Evolutionary conservation across 1,140 invertebrate genomes (phyloP).

Genomic region (Ips nitidus): DNA sequence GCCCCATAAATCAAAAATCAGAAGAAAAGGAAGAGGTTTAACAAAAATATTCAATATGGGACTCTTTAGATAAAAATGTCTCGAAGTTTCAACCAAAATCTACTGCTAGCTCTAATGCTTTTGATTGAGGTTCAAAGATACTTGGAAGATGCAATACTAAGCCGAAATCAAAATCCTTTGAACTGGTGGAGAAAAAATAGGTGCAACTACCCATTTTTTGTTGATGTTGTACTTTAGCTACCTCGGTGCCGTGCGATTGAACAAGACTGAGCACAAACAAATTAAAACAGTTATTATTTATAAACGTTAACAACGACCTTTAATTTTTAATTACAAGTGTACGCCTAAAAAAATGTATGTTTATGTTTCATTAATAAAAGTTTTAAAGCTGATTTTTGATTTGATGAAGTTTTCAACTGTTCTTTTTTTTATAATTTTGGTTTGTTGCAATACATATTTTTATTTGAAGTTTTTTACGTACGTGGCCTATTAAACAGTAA

Average conservation of each 20-base stretch:
- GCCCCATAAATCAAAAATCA: not conserved
- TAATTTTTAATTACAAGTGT: too few relatives aligned
- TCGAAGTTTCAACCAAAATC: slow-evolving; percentile 2
- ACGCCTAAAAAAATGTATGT: too few relatives aligned
- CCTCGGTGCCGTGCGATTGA: slow-evolving; percentile 29
- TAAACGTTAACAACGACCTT: not conserved
- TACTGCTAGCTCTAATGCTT: slow-evolving; percentile 1
- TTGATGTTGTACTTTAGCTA: slow-evolving; percentile 27
- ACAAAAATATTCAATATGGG: slow-evolving; percentile 4
- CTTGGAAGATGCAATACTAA: slow-evolving; percentile 18
- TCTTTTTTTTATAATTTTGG: too few relatives aligned
- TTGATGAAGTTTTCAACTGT: too few relatives aligned
- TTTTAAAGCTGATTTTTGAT: too few relatives aligned
- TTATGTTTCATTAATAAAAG: too few relatives aligned
- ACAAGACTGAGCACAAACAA: slow-evolving; percentile 20
- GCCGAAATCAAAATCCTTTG: slow-evolving; percentile 17
- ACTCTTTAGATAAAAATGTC: slow-evolving; percentile 8
- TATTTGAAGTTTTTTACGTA: too few relatives aligned
- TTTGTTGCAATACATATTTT: too few relatives aligned
- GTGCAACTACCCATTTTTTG: slow-evolving; percentile 23
- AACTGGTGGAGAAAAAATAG: slow-evolving; percentile 26
- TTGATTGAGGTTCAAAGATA: slow-evolving; percentile 25
- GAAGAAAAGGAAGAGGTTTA: not conserved
- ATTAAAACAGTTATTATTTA: slow-evolving; percentile 23
- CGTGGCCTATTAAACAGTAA: too few relatives aligned